These are phyloP conservation scores for Cacoxenus indagator DNA, from an alignment of 2,888 invertebrate genomes.

Conservation along the genomic window DNA sequence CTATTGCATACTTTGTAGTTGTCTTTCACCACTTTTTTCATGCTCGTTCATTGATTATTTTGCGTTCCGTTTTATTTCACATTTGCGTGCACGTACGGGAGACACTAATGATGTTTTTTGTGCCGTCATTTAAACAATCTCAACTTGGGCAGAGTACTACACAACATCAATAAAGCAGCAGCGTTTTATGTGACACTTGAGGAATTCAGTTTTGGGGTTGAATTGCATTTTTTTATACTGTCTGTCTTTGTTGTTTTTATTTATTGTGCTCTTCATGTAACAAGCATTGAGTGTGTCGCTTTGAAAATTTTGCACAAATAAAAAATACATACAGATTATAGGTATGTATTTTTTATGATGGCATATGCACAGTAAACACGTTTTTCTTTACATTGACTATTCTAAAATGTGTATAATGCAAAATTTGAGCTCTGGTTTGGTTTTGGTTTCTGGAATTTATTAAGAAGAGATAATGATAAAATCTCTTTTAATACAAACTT, in stretches of 20 bases:
- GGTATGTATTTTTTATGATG: too few relatives aligned
- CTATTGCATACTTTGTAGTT: constrained; percentile 21
- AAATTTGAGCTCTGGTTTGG: too few relatives aligned
- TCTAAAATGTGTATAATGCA: too few relatives aligned
- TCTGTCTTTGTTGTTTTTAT: background rate
- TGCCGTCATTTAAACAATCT: background rate
- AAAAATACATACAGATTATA: too few relatives aligned
- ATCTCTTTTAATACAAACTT: too few relatives aligned
- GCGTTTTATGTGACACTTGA: constrained; percentile 45
- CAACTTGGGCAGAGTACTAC: background rate
- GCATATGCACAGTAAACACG: too few relatives aligned
- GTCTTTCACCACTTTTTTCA: constrained; percentile 27
- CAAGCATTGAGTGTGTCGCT: constrained; percentile 11
- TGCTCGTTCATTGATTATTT: constrained; percentile 44
- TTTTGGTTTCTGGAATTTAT: too few relatives aligned
- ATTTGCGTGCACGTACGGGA: constrained; percentile 28
- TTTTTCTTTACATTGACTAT: too few relatives aligned
- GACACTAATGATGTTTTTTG: background rate
- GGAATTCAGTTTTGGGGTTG: constrained; percentile 43
- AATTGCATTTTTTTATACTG: background rate
- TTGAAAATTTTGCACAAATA: too few relatives aligned
- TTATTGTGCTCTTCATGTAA: background rate
- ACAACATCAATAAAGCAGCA: background rate
- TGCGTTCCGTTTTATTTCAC: background rate
- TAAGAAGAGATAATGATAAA: too few relatives aligned